Evolutionary conservation across 2,797 vertebrate genomes (phyloP), one percentile per base, ranked within the genome.

Genomic region (Lepidocolaptes lacrymiger): DNA sequence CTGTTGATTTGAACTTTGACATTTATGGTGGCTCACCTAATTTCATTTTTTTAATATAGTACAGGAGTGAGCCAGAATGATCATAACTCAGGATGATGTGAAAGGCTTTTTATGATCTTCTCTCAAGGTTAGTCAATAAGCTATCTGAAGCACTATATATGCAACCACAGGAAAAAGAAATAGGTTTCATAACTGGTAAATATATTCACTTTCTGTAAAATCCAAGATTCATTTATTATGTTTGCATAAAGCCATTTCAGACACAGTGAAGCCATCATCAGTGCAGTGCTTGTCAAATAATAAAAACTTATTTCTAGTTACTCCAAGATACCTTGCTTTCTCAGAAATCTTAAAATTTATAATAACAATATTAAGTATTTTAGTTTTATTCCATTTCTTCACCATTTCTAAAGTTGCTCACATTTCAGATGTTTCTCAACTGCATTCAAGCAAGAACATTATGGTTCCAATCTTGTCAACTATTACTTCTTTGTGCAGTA

Each of bases 81-180:
- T 56, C 75, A 74, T 68, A 89, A 94, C 30, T 95, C 92, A 94
- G 30, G 30, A 46, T 24, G 30, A 89, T 15, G 51, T 80, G 36
- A 82, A 91, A 93, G 8, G 32, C 0, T 69, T 79, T 94, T 91
- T 77, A 89, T 80, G 20, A 44, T 85, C 78, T 82, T 79, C 63
- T 80, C 15, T 75, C 68, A 82, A 72, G 54, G 63, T 85, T 83
- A 77, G 68, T 89, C 86, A 93, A 83, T 91, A 95, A 89, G 30
- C 34, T 91, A 39, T 85, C 62, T 77, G 81, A 93, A 80, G 44
- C 68, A 56, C 22, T 77, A 43, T 83, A 43, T 66, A 32, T 80
- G 52, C 27, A 94, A 62, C 34, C 46, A 51, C 14, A 83, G 17
- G 37, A 77, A 85, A 87, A 93, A 95, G 8, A 74, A 32, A 7